These are phyloP conservation scores for Spilarctia lutea DNA, from an alignment of 2,888 invertebrate genomes.

Conservation along the genomic window DNA sequence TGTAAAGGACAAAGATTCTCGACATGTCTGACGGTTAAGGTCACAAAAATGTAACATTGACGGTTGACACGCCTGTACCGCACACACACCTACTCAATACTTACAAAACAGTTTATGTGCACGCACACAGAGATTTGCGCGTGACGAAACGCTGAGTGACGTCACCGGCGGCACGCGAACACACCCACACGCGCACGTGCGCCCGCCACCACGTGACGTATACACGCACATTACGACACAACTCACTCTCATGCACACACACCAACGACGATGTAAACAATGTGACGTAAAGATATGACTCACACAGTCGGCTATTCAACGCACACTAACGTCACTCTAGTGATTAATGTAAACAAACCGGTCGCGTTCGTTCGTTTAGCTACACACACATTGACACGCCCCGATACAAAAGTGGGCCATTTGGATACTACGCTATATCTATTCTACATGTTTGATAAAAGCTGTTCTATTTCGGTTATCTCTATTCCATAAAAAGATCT, in stretches of 20 bases:
- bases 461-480: slow-evolving; percentile 37
- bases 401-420: slow-evolving; percentile 76
- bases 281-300: slow-evolving; percentile 80
- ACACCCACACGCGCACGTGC: slow-evolving; percentile 81
- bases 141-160: slow-evolving; percentile 77
- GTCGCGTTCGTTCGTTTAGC: slow-evolving; percentile 52
- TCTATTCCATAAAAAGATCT: slow-evolving; percentile 12
- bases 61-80: slow-evolving; percentile 67
- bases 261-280: slow-evolving; percentile 77
- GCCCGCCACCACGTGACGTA: slow-evolving; percentile 69
- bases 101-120: slow-evolving; percentile 47
- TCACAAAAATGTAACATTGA: slow-evolving; percentile 85
- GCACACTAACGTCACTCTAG: slow-evolving; percentile 64
- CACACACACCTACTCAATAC: slow-evolving; percentile 50
- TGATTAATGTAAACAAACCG: slow-evolving; percentile 85
- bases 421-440: slow-evolving; percentile 55
- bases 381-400: slow-evolving; percentile 56
- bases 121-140: slow-evolving; percentile 57
- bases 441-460: slow-evolving; percentile 30
- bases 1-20: slow-evolving; percentile 68
- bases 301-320: slow-evolving; percentile 68
- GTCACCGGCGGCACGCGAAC: slow-evolving; percentile 81
- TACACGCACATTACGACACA: slow-evolving; percentile 57
- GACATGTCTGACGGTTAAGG: slow-evolving; percentile 81
- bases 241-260: slow-evolving; percentile 55